Base-by-base conservation (phyloP, 2,113 vertebrate species). In the Paramormyrops kingsleyae region DNA sequence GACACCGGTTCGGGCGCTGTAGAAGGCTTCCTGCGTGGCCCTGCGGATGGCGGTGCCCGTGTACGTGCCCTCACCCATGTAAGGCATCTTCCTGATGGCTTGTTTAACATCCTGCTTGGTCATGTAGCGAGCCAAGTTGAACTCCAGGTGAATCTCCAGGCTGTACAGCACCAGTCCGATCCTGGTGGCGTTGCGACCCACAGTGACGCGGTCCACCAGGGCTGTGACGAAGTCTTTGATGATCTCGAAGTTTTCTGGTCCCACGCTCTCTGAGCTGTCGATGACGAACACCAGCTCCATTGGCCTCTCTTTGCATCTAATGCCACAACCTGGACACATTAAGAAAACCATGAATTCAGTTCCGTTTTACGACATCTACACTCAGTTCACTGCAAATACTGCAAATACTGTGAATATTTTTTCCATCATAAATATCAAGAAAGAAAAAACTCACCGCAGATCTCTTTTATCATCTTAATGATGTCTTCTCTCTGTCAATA, bases 201-300 rank as follows among this genome's bases (percentile, higher is more conserved):
- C 96, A 0, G 97, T 98, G 88, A 97, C 95, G 87, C 97, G 95
- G 90, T 99, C 97, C 91, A 98, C 97, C 92, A 99, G 91, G 88
- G 97, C 95, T 12, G 94, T 97, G 92, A 99, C 97, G 90, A 98
- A 99, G 94, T 98, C 96, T 93, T 98, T 98, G 92, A 98, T 96
- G 93, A 98, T 97, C 92, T 97, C 97, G 93, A 99, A 98, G 94
- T 98, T 98, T 92, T 97, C 97, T 17, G 97, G 97, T 47, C 97
- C 97, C 9, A 98, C 97, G 0, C 97, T 99, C 92, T 99, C 97
- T 89, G 97, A 98, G 90, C 97, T 98, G 95, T 99, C 97, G 31
- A 99, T 98, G 90, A 99, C 97, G 92, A 99, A 98, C 74, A 98
- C 97, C 89, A 99, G 96, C 89, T 99, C 97, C 98, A 99, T 98